Evolutionary conservation across 2,113 vertebrate species (phyloP).

Genomic region (Hypomesus transpacificus): DNA sequence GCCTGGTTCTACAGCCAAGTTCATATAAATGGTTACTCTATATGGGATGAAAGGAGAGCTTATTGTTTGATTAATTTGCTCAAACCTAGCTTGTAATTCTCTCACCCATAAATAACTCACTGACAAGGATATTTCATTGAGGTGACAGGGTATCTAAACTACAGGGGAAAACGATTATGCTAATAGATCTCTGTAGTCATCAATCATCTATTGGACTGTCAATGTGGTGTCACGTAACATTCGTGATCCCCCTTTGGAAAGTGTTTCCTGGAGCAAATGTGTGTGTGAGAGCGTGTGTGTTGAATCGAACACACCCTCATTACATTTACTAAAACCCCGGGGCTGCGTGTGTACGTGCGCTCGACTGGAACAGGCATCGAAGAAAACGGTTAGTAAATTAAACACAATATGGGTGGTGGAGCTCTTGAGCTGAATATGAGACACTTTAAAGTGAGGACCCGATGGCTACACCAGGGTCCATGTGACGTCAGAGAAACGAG

Average conservation of each 20-base stretch:
- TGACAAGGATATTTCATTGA: conserved; percentile 72
- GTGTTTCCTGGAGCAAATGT: conserved; percentile 1
- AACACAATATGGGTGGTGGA: conserved; percentile 21
- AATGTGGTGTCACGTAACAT: conserved; percentile 79
- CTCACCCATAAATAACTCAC: conserved; percentile 72
- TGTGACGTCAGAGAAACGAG: conserved; percentile 77
- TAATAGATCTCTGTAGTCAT: conserved; percentile 95
- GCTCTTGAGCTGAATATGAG: not conserved
- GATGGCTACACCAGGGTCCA: conserved; percentile 13
- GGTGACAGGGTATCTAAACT: conserved; percentile 86
- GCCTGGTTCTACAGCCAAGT: conserved; percentile 30
- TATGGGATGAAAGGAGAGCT: conserved; percentile 54
- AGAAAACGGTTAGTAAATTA: conserved; percentile 1
- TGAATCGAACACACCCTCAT: conserved; percentile 85
- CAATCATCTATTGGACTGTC: conserved; percentile 96
- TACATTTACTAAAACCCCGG: conserved; percentile 86
- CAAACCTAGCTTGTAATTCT: conserved; percentile 63
- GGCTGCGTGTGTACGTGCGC: conserved; percentile 63
- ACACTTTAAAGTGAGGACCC: no score
- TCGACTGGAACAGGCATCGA: conserved; percentile 25
- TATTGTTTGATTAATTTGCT: conserved; percentile 72
- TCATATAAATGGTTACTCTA: conserved; percentile 67
- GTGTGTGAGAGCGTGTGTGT: conserved; percentile 24
- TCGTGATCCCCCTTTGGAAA: conserved; percentile 76
- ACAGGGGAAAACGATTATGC: conserved; percentile 99